These are phyloP conservation scores for Cryptosula pallasiana DNA, from an alignment of 2,888 invertebrate genomes.

Conservation along the genomic window DNA sequence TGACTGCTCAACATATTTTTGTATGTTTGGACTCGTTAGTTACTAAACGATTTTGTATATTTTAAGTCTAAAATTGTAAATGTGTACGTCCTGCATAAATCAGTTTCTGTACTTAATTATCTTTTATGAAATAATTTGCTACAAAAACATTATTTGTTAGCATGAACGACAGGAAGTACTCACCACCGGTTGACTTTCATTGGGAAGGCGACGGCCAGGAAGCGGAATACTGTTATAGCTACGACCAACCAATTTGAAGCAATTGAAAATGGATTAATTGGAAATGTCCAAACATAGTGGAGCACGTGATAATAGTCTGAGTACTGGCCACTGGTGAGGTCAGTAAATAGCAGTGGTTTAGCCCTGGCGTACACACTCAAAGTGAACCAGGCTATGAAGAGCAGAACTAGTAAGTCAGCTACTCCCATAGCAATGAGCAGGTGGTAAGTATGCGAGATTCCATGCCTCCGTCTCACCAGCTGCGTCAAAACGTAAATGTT, in stretches of 20 bases:
- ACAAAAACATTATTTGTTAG: too few relatives aligned
- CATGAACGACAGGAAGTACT: too few relatives aligned
- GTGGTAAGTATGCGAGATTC: background rate
- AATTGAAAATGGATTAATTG: background rate
- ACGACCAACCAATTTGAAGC: slow-evolving; percentile 22
- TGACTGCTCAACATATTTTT: too few relatives aligned
- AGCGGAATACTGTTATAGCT: slow-evolving; percentile 20
- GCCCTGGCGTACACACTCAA: background rate
- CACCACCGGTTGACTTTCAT: too few relatives aligned
- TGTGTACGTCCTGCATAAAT: too few relatives aligned
- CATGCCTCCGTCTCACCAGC: slow-evolving; percentile 15
- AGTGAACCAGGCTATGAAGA: background rate
- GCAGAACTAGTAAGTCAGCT: slow-evolving; percentile 11
- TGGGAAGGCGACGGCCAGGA: slow-evolving; percentile 23
- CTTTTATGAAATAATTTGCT: too few relatives aligned
- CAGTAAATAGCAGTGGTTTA: background rate
- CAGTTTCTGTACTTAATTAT: too few relatives aligned
- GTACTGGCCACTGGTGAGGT: background rate
- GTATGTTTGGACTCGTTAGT: too few relatives aligned
- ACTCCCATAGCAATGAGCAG: slow-evolving; percentile 12
- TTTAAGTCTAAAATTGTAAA: too few relatives aligned
- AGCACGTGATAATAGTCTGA: background rate
- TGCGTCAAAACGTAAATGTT: background rate
- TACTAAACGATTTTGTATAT: too few relatives aligned
- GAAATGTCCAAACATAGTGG: slow-evolving; percentile 12